phyloP scores from a whole-genome alignment of 2,113 vertebrate genomes.

The Hyperoodon ampullatus region DNA sequence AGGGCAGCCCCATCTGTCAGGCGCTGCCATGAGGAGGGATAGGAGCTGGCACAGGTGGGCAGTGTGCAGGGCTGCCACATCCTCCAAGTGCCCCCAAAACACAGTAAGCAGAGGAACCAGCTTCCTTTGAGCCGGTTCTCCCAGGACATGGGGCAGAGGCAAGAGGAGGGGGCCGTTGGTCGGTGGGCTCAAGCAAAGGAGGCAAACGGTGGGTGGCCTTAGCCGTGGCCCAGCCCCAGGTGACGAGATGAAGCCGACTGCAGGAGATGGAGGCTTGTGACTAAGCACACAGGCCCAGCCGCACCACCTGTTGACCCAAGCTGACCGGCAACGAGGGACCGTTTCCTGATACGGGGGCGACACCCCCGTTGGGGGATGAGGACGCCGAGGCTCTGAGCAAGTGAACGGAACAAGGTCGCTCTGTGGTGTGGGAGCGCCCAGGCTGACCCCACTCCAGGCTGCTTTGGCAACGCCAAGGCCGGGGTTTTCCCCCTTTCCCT shows the following conservation, averaged over 20 bases:
- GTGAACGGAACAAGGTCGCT: fast-evolving
- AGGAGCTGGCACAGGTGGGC: neutral
- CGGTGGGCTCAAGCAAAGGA: neutral
- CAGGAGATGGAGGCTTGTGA: fast-evolving
- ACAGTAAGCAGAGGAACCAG: neutral
- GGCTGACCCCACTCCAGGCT: neutral
- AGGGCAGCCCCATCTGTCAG: neutral
- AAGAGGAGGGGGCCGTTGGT: fast-evolving
- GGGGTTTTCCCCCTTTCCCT: too few relatives aligned
- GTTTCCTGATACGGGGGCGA: fast-evolving
- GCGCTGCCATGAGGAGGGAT: neutral
- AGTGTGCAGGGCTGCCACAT: neutral
- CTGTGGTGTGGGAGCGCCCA: fast-evolving
- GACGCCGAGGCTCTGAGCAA: neutral
- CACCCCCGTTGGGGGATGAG: fast-evolving
- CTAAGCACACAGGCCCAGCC: neutral
- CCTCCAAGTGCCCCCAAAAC: neutral
- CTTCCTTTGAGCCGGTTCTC: neutral
- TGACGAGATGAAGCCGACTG: fast-evolving
- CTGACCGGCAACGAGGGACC: neutral
- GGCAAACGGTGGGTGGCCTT: neutral
- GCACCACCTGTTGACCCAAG: fast-evolving
- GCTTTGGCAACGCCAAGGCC: neutral
- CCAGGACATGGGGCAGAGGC: neutral
- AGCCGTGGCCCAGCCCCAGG: fast-evolving